Conservation (phyloP, 1,140 invertebrate species). For the Muscidifurax raptorellus region DNA sequence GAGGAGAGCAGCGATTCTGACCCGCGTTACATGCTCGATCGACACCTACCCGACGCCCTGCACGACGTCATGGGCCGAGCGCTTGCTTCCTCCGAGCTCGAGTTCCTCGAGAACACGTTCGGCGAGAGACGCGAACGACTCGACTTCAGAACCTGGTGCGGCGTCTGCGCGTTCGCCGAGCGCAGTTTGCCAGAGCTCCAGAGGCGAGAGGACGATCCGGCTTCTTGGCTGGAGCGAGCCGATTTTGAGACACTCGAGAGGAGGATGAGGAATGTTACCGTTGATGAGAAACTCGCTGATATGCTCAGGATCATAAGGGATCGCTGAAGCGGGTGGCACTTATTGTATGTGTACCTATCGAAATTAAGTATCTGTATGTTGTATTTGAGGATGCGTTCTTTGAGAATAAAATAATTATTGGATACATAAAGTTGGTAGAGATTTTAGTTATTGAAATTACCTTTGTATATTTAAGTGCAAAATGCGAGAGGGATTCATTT, state of each 20-base stretch:
- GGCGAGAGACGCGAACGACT: constrained; percentile 76
- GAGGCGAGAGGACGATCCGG: constrained; percentile 74
- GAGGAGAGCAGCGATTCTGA: constrained; percentile 63
- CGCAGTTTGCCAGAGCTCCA: constrained; percentile 77
- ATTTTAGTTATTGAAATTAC: no score
- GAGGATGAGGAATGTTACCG: constrained; percentile 53
- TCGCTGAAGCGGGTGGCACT: constrained; percentile 51
- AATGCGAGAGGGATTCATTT: no score
- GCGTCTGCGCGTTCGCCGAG: constrained; percentile 81
- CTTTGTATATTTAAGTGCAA: no score
- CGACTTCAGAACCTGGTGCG: constrained; percentile 82
- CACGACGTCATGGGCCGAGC: constrained; percentile 79
- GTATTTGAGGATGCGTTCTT: no score
- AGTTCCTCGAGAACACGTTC: constrained; percentile 69
- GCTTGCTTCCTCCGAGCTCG: constrained; percentile 72
- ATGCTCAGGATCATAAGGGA: constrained; percentile 67
- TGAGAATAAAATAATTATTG: no score
- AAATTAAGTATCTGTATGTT: no score
- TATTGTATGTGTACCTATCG: no score
- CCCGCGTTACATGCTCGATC: constrained; percentile 65
- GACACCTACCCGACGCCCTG: constrained; percentile 76
- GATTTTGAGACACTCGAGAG: constrained; percentile 69
- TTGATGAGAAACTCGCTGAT: constrained; percentile 56
- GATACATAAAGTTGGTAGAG: no score
- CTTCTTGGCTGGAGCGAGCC: constrained; percentile 69